phyloP scores from a whole-genome alignment of 2,797 vertebrate species.

The Perodicticus potto region DNA sequence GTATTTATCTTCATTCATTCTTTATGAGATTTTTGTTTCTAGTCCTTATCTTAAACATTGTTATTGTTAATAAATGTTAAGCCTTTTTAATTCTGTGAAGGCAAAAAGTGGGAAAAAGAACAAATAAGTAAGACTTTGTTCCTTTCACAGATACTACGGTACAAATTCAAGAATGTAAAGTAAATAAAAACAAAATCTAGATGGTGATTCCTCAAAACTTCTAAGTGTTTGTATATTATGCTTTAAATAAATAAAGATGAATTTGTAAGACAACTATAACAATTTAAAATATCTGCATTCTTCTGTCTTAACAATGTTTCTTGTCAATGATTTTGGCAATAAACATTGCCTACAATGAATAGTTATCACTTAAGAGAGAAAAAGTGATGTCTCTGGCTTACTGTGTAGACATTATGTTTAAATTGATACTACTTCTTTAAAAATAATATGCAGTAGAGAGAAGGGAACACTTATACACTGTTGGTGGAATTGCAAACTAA shows the following conservation, averaged over 20 bases:
- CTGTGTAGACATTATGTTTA: conserved; percentile 46
- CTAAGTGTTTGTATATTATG: background rate
- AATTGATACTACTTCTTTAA: background rate
- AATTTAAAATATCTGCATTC: conserved; percentile 43
- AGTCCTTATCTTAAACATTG: too few relatives aligned
- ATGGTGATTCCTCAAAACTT: conserved; percentile 60
- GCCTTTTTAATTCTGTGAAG: too few relatives aligned
- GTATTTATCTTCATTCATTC: too few relatives aligned
- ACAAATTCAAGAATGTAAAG: conserved; percentile 48
- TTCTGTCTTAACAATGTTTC: conserved; percentile 63
- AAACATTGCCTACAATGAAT: conserved; percentile 65
- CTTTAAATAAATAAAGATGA: conserved; percentile 73
- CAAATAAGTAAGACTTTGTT: background rate
- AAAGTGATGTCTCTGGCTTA: conserved; percentile 29
- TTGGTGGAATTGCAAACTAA: too few relatives aligned
- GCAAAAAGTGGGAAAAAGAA: too few relatives aligned
- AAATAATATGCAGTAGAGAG: conserved; percentile 70
- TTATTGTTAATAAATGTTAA: too few relatives aligned
- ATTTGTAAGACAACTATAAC: background rate
- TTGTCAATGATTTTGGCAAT: conserved; percentile 54
- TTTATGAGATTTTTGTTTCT: too few relatives aligned
- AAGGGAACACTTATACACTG: too few relatives aligned
- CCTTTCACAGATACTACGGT: conserved; percentile 38
- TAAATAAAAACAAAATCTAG: conserved; percentile 42
- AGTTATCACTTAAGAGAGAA: conserved; percentile 67